Evolutionary conservation across 2,888 invertebrate species (phyloP).

Genomic region (Matsumyia berberina): DNA sequence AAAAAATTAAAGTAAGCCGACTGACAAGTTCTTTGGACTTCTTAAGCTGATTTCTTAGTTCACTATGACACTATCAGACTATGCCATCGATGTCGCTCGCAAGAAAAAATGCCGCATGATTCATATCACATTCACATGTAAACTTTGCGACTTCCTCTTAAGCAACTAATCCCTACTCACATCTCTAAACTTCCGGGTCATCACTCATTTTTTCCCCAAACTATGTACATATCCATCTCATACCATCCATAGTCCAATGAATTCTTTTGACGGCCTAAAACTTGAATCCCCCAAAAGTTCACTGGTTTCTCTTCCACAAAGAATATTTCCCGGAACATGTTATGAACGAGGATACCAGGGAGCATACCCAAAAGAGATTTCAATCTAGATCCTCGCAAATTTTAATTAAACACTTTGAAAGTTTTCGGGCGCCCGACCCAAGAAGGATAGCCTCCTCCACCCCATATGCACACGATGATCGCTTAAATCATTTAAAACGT

Average conservation of each 20-base stretch:
- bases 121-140: no score
- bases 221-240: no score
- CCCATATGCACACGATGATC: not conserved
- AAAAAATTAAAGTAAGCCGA: no score
- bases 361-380: not conserved
- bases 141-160: no score
- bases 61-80: no score
- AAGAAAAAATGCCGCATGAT: no score
- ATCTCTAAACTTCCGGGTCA: no score
- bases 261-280: not conserved
- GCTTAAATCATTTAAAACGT: conserved; percentile 20
- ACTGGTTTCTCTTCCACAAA: not conserved
- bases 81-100: no score
- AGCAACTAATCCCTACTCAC: no score
- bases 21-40: no score
- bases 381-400: conserved; percentile 42
- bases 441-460: conserved; percentile 6
- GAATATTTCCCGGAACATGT: not conserved
- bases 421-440: conserved; percentile 38
- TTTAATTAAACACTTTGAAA: conserved; percentile 32
- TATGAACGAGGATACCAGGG: not conserved
- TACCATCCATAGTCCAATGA: not conserved
- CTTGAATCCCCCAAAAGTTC: not conserved
- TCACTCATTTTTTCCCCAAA: no score
- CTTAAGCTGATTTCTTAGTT: no score